Evolutionary conservation across 2,797 vertebrate genomes (phyloP).

Genomic region (Crypturellus tataupa): DNA sequence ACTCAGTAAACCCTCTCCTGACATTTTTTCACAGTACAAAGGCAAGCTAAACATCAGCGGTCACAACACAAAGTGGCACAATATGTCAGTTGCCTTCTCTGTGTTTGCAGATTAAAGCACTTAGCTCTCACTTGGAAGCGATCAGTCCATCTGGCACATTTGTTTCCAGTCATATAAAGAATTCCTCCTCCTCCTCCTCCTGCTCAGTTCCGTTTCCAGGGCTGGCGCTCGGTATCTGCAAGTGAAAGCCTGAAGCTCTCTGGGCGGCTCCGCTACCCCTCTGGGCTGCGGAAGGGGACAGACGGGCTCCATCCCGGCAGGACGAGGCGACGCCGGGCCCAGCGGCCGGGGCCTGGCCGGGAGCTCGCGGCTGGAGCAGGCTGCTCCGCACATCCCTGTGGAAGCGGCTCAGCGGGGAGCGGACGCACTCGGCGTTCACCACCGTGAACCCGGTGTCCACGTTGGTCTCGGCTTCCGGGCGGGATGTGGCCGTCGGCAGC

Average conservation of each 20-base stretch:
- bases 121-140: background rate
- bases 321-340: background rate
- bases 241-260: background rate
- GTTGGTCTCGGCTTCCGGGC: constrained; percentile 83
- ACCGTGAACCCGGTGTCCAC: constrained; percentile 88
- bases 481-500: too few relatives aligned
- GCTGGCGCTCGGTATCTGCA: background rate
- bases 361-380: constrained; percentile 19
- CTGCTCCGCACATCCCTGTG: constrained; percentile 72
- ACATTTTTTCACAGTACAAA: background rate
- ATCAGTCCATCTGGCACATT: fast-evolving
- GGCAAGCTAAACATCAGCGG: background rate
- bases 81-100: background rate
- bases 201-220: background rate
- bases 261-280: background rate
- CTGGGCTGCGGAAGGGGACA: background rate
- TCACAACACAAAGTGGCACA: background rate
- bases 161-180: constrained; percentile 90
- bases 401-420: constrained; percentile 65
- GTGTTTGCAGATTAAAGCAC: background rate
- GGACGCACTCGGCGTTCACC: background rate
- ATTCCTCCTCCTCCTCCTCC: constrained; percentile 82
- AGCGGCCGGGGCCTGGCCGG: background rate
- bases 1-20: background rate
- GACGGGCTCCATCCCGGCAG: background rate